phyloP scores from a whole-genome alignment of 2,797 vertebrate genomes.

The Spondyliosoma cantharus region DNA sequence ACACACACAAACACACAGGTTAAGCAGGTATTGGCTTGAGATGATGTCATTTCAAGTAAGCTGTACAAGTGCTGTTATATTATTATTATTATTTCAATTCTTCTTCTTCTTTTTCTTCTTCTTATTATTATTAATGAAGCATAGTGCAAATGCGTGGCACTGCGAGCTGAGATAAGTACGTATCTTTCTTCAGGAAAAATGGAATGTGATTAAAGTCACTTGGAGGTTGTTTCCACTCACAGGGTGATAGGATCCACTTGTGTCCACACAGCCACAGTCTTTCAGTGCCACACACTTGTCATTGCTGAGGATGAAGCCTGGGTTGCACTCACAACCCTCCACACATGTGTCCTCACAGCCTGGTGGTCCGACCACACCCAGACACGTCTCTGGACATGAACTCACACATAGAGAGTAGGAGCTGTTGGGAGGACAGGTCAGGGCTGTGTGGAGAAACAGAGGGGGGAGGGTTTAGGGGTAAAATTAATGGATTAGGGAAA shows the following conservation, averaged over 20 bases:
- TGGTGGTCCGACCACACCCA: slow-evolving; percentile 50
- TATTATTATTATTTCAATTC: no score
- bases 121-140: no score
- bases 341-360: slow-evolving; percentile 83
- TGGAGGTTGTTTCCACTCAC: slow-evolving; percentile 72
- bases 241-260: slow-evolving; percentile 78
- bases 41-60: slow-evolving; percentile 5
- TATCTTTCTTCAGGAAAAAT: neutral
- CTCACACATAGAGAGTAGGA: slow-evolving; percentile 85
- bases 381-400: slow-evolving; percentile 84
- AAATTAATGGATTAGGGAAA: neutral
- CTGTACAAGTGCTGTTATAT: neutral
- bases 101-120: no score
- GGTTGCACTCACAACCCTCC: slow-evolving; percentile 86
- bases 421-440: slow-evolving; percentile 85
- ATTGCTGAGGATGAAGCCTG: slow-evolving; percentile 86
- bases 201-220: neutral
- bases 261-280: slow-evolving; percentile 86
- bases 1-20: slow-evolving; percentile 29
- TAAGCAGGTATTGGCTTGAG: neutral
- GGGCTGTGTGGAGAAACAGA: slow-evolving; percentile 70
- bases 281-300: slow-evolving; percentile 80
- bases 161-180: neutral
- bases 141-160: neutral
- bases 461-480: neutral